Evolutionary conservation across 2,113 vertebrate species (phyloP).

Genomic region (Brachionichthys hirsutus): DNA sequence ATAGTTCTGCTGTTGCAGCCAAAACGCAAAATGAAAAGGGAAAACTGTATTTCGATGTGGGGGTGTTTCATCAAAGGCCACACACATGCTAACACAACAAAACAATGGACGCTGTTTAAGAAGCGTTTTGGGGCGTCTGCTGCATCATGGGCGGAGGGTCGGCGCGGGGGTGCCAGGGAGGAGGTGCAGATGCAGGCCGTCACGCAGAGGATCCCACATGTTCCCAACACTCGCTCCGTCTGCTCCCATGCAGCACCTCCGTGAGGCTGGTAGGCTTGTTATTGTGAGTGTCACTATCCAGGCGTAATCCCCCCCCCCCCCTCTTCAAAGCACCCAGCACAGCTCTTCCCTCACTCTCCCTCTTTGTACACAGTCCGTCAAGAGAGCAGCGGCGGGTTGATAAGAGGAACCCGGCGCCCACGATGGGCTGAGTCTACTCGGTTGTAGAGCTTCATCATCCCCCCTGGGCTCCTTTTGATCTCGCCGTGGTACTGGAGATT

Average conservation of each 20-base stretch:
- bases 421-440: conserved; percentile 64
- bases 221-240: conserved; percentile 26
- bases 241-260: conserved; percentile 79
- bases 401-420: conserved; percentile 85
- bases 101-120: not conserved
- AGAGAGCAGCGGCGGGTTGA: conserved; percentile 83
- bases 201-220: conserved; percentile 29
- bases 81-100: too few species aligned
- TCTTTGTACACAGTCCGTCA: conserved; percentile 91
- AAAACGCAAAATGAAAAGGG: too few species aligned
- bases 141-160: conserved; percentile 3
- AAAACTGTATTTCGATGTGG: too few species aligned
- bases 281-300: conserved; percentile 88
- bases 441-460: conserved; percentile 69
- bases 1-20: too few species aligned
- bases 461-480: conserved; percentile 85
- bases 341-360: conserved; percentile 68
- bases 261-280: conserved; percentile 88
- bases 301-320: conserved; percentile 79
- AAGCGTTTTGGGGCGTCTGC: not conserved
- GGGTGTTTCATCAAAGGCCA: too few species aligned
- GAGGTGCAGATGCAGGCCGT: conserved; percentile 26
- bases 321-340: conserved; percentile 88
- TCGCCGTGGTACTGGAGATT: conserved; percentile 81
- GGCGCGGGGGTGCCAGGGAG: conserved; percentile 16